Evolutionary conservation across 1,140 invertebrate species (phyloP), one percentile per base, ranked within the genome.

Genomic region (Cotesia glomerata): DNA sequence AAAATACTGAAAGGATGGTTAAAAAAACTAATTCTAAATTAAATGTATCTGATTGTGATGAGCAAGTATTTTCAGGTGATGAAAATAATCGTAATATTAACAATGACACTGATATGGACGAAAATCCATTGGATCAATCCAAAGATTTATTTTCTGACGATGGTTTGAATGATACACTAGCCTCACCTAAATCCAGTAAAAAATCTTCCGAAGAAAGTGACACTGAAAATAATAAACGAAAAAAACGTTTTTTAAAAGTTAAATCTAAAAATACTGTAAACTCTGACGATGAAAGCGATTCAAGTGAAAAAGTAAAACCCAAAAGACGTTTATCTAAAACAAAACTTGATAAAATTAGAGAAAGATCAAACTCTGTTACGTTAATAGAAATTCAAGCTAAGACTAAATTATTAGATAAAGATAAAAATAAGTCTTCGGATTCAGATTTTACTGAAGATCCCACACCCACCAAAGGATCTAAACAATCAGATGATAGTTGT

Each of bases 11-110:
- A n/a, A 34, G 4, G 64, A 59, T 11, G 49, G 39, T 14, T 35
- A 0, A 66, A 39, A 9, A 49, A 39, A 56, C 7, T 14, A 14
- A 16, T 11, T 3, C 11, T 49, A 2, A 11, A 61, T 49, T 66
- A 0, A 11, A 72, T 9, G 73, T 80, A 1, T 84, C 82, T 0
- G 81, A 81, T 7, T 82, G 78, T 59, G 81, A 82, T 18, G 75
- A 77, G 0, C 59, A 81, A 70, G 79, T 83, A 67, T 83, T 83
- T 78, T 80, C 78, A n/a, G 71, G 18, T 2, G 49, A 74, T 34
- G 76, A 79, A 62, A n/a, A n/a, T n/a, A n/a, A n/a, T n/a, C n/a
- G n/a, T n/a, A 18, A 32, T 32, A 5, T 54, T 11, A 7, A 39
- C 11, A 66, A 14, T 26, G 26, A 13, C 11, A 5, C 1, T 0